Base-by-base conservation (phyloP, 2,113 vertebrate species). In the Nothoprocta perdicaria region DNA sequence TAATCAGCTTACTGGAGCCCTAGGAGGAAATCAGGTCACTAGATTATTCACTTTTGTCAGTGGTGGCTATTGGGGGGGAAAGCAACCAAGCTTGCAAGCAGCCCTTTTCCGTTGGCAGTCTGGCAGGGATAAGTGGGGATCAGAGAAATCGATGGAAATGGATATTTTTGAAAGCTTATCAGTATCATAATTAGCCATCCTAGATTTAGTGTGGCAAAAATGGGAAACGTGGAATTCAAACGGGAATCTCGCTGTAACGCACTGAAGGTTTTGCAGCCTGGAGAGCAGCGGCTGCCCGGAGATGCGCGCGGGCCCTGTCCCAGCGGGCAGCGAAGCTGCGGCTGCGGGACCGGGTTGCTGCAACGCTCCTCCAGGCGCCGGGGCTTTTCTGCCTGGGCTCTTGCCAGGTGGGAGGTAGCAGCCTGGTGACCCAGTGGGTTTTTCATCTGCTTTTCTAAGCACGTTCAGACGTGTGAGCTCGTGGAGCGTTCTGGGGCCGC, bases 1-100 rank as follows among this genome's bases (percentile, higher is more conserved):
- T 78, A 52, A 92, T 88, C 92, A 88, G 58, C 76, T 88, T 84
- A 67, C n/a, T 74, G 13, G 80, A 80, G 40, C 31, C 86, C 67
- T 85, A 52, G 33, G 62, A 89, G 27, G 46, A 90, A 94, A 92
- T 46, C 67, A 52, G 67, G 38, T 27, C 84, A 89, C 67, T 92
- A 89, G 72, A 69, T 94, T 91, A 77, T 58, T 94, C 86, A 55
- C 50, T 71, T 86, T 69, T 67, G 82, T 74, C 55, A 69, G 57
- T 0, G 0, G 27, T 50, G 29, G 58, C 88, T 33, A 48, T 53
- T 66, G 12, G 63, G 35, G 35, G 84, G 48, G 48, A 66, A 50
- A 69, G 71, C 73, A 88, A 79, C 14, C 86, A 86, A 90, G 14
- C n/a, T 27, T 1, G 1, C 12, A 71, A 45, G 50, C 26, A 38